Evolutionary conservation across 2,113 vertebrate species (phyloP), one percentile per base, ranked within the genome.

Genomic region (Pelvicachromis taeniatus): DNA sequence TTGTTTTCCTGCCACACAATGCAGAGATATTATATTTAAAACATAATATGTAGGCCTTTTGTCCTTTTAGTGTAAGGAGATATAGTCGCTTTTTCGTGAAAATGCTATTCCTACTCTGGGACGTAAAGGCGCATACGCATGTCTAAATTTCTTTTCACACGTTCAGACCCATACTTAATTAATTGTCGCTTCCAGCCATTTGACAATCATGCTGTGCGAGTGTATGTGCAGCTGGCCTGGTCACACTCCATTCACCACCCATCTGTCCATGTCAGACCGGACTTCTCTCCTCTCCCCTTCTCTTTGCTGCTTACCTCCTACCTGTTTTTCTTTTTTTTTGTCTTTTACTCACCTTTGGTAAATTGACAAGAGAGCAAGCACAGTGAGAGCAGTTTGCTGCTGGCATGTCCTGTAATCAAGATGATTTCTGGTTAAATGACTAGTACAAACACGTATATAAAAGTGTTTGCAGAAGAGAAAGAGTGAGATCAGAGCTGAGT

Each of bases 101-200:
- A 50, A 75, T 52, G n/a, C 17, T 48, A 87, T 88, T 73, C 45
- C 33, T 86, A 80, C 86, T 55, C 87, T 55, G 63, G 82, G 89
- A 87, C 58, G 87, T 85, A 86, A 88, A 93, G 81, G 86, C 65
- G 11, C 83, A 82, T 85, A 91, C 85, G 68, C 80, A 56, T 85
- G 85, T 95, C 78, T 50, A 56, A 26, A 89, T 87, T 85, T 85
- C 77, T 85, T 90, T 93, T 85, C 86, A 87, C 90, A 91, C 89
- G 87, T 91, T 93, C 82, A 90, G 54, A 92, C 54, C 90, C 90
- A 87, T 87, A 90, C 86, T 94, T 94, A 94, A 94, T 95, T 94
- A 94, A 95, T 95, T 92, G 91, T 94, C 87, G 91, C 93, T 93
- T 86, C 75, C 92, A 93, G 92, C 90, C 85, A 95, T 95, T 95